Conservation (phyloP, 1,140 invertebrate genomes). For the Zaprionus tsacasi region DNA sequence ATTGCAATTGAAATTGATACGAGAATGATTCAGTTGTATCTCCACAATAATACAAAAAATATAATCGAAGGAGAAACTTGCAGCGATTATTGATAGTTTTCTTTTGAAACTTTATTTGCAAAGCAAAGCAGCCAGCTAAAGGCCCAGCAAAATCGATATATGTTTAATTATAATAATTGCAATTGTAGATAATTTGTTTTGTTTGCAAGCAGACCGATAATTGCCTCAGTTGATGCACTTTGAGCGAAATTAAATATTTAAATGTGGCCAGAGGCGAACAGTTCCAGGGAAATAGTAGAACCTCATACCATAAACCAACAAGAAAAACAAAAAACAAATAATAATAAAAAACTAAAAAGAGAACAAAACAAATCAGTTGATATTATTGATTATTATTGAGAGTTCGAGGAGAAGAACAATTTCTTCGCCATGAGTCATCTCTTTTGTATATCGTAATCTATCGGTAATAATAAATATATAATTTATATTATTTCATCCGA, state of each 20-base stretch:
- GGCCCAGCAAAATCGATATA: conserved; percentile 22
- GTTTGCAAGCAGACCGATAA: conserved; percentile 4
- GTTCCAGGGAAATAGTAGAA: background rate
- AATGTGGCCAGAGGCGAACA: conserved; percentile 1
- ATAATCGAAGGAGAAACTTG: background rate
- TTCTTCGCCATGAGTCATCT: background rate
- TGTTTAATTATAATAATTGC: conserved; percentile 32
- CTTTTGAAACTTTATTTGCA: background rate
- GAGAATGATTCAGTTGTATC: background rate
- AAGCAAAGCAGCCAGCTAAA: background rate
- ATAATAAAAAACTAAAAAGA: background rate
- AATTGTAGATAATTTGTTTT: conserved; percentile 24
- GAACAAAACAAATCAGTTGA: background rate
- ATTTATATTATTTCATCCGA: no score
- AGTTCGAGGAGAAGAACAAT: background rate
- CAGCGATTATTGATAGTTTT: background rate
- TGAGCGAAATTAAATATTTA: conserved; percentile 35
- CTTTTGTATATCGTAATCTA: background rate
- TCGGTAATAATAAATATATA: background rate
- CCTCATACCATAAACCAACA: background rate
- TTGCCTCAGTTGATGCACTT: conserved; percentile 9
- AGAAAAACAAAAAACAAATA: background rate
- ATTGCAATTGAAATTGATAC: conserved; percentile 12
- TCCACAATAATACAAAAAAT: background rate
- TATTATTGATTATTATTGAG: background rate